Evolutionary conservation across 2,797 vertebrate species (phyloP).

Genomic region (Chromis chromis): DNA sequence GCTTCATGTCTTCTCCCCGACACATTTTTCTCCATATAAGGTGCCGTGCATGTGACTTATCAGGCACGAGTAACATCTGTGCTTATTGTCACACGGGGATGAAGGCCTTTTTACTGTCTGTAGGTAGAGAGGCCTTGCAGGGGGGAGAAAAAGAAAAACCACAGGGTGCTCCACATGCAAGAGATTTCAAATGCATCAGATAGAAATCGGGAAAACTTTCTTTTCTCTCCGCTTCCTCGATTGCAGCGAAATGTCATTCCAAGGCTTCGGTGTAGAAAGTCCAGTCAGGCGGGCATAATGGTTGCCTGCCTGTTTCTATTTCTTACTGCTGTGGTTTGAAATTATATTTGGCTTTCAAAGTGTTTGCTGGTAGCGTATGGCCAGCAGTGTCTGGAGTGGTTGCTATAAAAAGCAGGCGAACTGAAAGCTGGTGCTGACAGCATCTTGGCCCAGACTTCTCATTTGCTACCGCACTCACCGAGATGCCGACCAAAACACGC

Average conservation of each 20-base stretch:
- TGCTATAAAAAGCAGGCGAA: conserved; percentile 92
- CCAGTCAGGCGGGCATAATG: conserved; percentile 31
- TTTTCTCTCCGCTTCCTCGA: conserved; percentile 3
- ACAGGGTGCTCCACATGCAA: conserved; percentile 14
- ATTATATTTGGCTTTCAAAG: conserved; percentile 76
- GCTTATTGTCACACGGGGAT: conserved; percentile 85
- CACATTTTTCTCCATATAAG: conserved; percentile 89
- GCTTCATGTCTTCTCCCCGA: conserved; percentile 78
- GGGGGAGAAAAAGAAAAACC: conserved; percentile 25
- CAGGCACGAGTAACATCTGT: conserved; percentile 81
- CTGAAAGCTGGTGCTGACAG: conserved; percentile 83
- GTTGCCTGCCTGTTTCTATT: conserved; percentile 65
- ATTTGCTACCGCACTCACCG: conserved; percentile 63
- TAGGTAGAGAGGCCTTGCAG: conserved; percentile 64
- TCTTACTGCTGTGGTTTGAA: conserved; percentile 61
- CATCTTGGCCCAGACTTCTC: conserved; percentile 77
- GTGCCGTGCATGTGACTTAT: conserved; percentile 81
- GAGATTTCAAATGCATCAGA: conserved; percentile 22
- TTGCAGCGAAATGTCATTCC: conserved; percentile 36
- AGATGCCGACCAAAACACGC: conserved; percentile 67
- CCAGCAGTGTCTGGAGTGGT: conserved; percentile 69
- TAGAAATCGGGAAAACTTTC: conserved; percentile 8
- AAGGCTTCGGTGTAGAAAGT: conserved; percentile 18
- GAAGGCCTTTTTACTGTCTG: conserved; percentile 67
- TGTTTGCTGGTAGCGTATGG: conserved; percentile 55